These are phyloP conservation scores for Molanna angustata DNA, from an alignment of 2,888 invertebrate species.

Conservation along the genomic window DNA sequence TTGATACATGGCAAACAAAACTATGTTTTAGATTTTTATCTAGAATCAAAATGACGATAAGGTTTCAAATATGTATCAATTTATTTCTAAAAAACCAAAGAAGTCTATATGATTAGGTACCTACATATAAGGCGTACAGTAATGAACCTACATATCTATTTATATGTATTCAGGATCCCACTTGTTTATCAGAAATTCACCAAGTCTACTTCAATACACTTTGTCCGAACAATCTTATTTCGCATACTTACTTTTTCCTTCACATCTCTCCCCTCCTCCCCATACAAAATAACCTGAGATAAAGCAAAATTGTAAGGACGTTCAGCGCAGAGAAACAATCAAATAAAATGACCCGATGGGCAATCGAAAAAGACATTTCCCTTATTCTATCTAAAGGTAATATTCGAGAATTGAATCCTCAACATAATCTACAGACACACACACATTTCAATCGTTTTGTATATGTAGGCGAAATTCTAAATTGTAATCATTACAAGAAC, in stretches of 20 bases:
- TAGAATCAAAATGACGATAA: too few species aligned
- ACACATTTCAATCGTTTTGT: not conserved
- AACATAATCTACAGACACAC: conserved; percentile 4
- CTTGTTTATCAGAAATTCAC: too few species aligned
- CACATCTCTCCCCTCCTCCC: conserved; percentile 3
- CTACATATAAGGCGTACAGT: too few species aligned
- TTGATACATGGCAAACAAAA: too few species aligned
- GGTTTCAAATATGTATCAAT: too few species aligned
- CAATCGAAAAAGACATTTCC: conserved; percentile 9
- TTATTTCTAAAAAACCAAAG: too few species aligned
- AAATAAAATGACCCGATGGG: conserved; percentile 18
- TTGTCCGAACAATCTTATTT: conserved; percentile 13
- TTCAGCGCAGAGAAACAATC: conserved; percentile 6
- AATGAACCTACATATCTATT: too few species aligned
- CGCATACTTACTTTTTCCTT: conserved; percentile 2
- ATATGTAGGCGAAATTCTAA: not conserved
- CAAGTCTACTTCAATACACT: conserved; percentile 14
- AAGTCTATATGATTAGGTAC: too few species aligned
- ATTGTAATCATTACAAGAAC: not conserved
- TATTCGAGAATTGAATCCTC: conserved; percentile 3
- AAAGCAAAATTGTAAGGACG: conserved; percentile 1
- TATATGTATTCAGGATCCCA: too few species aligned
- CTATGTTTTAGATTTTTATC: too few species aligned
- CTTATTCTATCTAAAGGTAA: conserved; percentile 10
- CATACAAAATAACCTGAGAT: not conserved